Conservation (phyloP, 2,113 vertebrate genomes). For the Pristiophorus japonicus region DNA sequence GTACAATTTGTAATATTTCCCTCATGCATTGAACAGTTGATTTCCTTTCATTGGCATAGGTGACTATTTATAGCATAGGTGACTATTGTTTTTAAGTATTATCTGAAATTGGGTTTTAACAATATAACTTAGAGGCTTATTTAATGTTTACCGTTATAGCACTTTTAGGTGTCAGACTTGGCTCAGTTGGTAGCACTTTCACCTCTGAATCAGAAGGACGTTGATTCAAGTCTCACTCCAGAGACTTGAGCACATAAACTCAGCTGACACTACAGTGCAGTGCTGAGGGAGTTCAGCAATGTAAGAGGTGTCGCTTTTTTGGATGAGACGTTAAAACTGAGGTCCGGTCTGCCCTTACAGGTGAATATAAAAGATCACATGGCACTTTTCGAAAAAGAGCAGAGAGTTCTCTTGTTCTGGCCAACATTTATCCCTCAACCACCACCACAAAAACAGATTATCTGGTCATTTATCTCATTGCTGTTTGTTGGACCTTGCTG, state of each 20-base stretch:
- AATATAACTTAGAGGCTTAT: too few relatives aligned
- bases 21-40: not conserved
- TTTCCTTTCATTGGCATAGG: not conserved
- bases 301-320: not conserved
- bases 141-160: not conserved
- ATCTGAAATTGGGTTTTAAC: not conserved
- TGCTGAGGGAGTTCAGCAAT: not conserved
- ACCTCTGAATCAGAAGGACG: not conserved
- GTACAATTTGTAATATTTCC: not conserved
- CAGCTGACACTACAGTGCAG: not conserved
- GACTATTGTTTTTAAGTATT: not conserved
- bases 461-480: not conserved
- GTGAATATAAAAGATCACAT: not conserved
- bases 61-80: not conserved
- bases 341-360: not conserved
- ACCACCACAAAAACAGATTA: not conserved
- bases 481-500: not conserved
- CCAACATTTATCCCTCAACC: not conserved
- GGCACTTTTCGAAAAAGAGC: not conserved
- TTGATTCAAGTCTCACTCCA: not conserved
- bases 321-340: not conserved
- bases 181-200: not conserved
- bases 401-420: not conserved
- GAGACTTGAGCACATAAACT: not conserved
- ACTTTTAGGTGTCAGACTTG: not conserved